These are phyloP conservation scores for Agrochola litura DNA, from an alignment of 2,888 invertebrate genomes.

Conservation along the genomic window DNA sequence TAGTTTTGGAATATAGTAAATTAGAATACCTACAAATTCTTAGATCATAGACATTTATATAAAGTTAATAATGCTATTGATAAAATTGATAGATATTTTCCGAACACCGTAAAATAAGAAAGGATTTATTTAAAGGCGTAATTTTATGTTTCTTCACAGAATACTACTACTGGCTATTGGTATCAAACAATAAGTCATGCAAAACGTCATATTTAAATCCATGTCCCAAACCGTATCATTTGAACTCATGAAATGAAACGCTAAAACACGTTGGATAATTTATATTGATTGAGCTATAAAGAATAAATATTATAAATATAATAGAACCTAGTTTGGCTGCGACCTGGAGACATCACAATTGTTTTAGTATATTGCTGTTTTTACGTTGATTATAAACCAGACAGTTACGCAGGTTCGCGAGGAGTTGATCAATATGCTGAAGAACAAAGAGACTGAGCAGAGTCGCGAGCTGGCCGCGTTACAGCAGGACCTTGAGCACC, in stretches of 20 bases:
- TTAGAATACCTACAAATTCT: constrained; percentile 6
- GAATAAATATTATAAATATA: background rate
- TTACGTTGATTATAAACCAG: constrained; percentile 35
- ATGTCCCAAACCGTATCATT: background rate
- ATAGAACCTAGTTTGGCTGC: background rate
- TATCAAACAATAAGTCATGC: background rate
- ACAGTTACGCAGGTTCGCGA: constrained; percentile 87
- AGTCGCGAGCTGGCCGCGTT: constrained; percentile 85
- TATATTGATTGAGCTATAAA: background rate
- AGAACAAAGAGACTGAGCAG: constrained; percentile 90
- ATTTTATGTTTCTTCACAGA: background rate
- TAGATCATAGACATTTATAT: background rate
- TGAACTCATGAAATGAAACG: background rate
- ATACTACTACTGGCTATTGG: background rate
- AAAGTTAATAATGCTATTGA: too few relatives aligned
- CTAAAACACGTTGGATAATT: background rate
- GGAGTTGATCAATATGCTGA: constrained; percentile 91
- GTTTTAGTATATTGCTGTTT: constrained; percentile 7
- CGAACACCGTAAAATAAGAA: background rate
- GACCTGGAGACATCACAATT: background rate
- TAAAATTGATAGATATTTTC: background rate
- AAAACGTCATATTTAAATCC: background rate
- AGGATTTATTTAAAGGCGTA: background rate
- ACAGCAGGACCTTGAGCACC: constrained; percentile 85
- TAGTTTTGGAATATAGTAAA: background rate